Percentiles rank a stretch among this genome's conserved stretches.
phyloP scores from a whole-genome alignment of 2,888 invertebrate species.

The Thalpophila matura region DNA sequence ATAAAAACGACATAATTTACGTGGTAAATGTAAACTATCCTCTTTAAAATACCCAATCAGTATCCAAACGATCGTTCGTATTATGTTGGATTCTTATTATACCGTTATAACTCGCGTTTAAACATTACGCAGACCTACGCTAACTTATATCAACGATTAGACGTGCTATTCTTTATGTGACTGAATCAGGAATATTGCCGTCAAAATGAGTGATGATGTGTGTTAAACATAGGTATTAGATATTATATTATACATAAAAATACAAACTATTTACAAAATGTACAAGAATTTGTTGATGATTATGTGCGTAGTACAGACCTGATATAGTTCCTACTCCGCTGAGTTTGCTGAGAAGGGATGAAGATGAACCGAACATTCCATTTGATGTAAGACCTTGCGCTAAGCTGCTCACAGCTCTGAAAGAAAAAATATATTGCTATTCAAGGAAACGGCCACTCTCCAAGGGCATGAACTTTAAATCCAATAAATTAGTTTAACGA shows the following conservation, averaged over 20 bases:
- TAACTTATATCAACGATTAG: slow-evolving; percentile 1
- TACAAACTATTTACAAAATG: slow-evolving; percentile 57
- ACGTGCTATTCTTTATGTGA: not conserved
- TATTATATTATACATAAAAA: slow-evolving; percentile 48
- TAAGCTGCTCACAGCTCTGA: slow-evolving; percentile 89
- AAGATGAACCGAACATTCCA: slow-evolving; percentile 94
- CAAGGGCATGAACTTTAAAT: slow-evolving; percentile 54
- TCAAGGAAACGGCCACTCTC: slow-evolving; percentile 67
- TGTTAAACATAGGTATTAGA: slow-evolving; percentile 45
- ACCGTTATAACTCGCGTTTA: not conserved
- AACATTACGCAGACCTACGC: slow-evolving; percentile 4
- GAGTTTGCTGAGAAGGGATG: slow-evolving; percentile 91
- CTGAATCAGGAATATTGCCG: not conserved
- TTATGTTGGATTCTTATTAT: not conserved
- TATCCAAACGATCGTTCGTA: not conserved
- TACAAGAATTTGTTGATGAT: slow-evolving; percentile 41
- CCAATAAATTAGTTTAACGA: slow-evolving; percentile 61
- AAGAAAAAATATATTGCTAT: slow-evolving; percentile 78
- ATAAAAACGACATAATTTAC: slow-evolving; percentile 19
- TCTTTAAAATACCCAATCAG: slow-evolving; percentile 11
- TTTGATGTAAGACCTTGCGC: slow-evolving; percentile 92
- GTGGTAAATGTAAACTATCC: slow-evolving; percentile 19
- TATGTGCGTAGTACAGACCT: slow-evolving; percentile 77
- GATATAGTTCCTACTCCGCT: slow-evolving; percentile 89
- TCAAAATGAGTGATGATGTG: slow-evolving; percentile 6